Evolutionary conservation across 1,140 invertebrate genomes (phyloP).

Genomic region (Chelonus insularis): DNA sequence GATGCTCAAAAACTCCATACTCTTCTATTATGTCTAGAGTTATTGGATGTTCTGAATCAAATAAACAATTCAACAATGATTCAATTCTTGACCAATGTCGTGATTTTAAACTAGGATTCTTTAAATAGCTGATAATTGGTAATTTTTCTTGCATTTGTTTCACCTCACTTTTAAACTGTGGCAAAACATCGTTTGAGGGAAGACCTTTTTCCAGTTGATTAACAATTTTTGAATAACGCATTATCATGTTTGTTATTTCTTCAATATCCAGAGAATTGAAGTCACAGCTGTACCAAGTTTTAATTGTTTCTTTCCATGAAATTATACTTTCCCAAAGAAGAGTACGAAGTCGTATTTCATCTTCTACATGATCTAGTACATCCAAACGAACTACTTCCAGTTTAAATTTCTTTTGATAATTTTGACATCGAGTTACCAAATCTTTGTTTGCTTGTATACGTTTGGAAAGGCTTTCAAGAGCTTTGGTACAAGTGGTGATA

Average conservation of each 20-base stretch:
- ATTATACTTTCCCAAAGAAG: slow-evolving; percentile 76
- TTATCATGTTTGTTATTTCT: slow-evolving; percentile 69
- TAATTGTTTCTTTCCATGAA: slow-evolving; percentile 68
- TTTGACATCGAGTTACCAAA: slow-evolving; percentile 69
- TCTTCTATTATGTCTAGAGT: slow-evolving; percentile 71
- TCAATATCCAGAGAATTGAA: slow-evolving; percentile 75
- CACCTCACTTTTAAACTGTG: slow-evolving; percentile 73
- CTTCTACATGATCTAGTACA: slow-evolving; percentile 74
- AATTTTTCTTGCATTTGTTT: slow-evolving; percentile 78
- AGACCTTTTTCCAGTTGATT: slow-evolving; percentile 77
- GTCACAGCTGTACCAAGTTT: slow-evolving; percentile 66
- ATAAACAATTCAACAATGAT: slow-evolving; percentile 69
- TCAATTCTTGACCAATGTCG: slow-evolving; percentile 86
- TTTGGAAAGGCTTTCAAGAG: slow-evolving; percentile 66
- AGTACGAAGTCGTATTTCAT: slow-evolving; percentile 75
- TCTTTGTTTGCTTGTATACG: slow-evolving; percentile 66
- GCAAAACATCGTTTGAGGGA: slow-evolving; percentile 75
- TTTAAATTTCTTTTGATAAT: slow-evolving; percentile 73
- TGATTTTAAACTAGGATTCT: slow-evolving; percentile 72
- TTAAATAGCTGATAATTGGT: slow-evolving; percentile 72
- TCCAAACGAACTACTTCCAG: slow-evolving; percentile 80
- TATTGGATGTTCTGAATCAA: slow-evolving; percentile 69
- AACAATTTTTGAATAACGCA: slow-evolving; percentile 72
- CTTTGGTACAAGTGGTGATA: slow-evolving; percentile 64
- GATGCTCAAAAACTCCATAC: slow-evolving; percentile 71